Base-by-base conservation (phyloP, 2,888 invertebrate genomes). In the Campaea margaritaria region DNA sequence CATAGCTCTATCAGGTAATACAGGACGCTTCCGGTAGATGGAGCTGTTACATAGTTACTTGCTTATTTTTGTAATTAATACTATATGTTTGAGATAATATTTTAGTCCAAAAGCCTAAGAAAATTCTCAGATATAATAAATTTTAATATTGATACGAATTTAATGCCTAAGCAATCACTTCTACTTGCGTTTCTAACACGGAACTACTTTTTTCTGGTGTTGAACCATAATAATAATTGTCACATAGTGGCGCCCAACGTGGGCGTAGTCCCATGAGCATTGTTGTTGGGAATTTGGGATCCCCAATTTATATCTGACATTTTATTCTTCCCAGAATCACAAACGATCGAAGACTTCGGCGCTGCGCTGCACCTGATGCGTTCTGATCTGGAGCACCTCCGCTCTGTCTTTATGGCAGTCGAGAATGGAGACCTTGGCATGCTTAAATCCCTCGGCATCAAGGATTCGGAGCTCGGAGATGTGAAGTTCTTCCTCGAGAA, bases 401-500 rank as follows among this genome's bases (percentile, higher is more conserved):
- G 98, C 85, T 97, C 97, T 0, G 98, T 98, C 31, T 98, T 98
- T 90, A 97, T 98, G 96, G 98, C 98, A 10, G 98, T 98, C 34
- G 98, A 98, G 86, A 98, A 98, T 83, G 98, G 98, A 12, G 98
- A 98, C 85, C 93, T 98, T 64, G 97, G 98, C 62, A 97, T 98
- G 96, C 93, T 98, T 62, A 98, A 98, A 83, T 97, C 97, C 11
- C 94, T 98, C 65, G 98, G 98, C 70, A 98, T 98, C 88, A 98
- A 98, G 90, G 98, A 98, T 87, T 98, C 97, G 0, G 98, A 98
- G 84, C 93, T 98, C 67, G 98, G 98, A 14, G 98, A 98, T 83
- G 98, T 98, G 56, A 98, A 98, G 85, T 98, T 98, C 93, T 98
- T 98, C 94, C 94, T 98, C 79, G 98, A 98, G 93, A 98, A 98